Conservation (phyloP, 2,888 invertebrate genomes). For the Elgonia sp. region DNA sequence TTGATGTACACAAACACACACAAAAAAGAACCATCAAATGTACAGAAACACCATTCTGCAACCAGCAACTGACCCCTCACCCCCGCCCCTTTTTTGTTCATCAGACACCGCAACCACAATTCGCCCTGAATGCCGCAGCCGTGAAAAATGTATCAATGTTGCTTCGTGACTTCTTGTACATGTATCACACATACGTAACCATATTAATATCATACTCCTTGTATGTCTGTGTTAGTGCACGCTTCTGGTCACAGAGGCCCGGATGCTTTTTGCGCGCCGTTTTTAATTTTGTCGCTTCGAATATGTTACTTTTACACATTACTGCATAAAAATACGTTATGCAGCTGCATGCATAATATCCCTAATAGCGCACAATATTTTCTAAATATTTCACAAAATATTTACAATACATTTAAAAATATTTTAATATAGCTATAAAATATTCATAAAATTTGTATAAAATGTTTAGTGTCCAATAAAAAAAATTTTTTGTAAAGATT, state of each 20-base stretch:
- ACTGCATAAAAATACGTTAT: slow-evolving; percentile 72
- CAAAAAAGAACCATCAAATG: slow-evolving; percentile 28
- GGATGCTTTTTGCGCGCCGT: slow-evolving; percentile 66
- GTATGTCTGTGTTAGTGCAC: slow-evolving; percentile 71
- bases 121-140: slow-evolving; percentile 54
- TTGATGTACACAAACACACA: slow-evolving; percentile 55
- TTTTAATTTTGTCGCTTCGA: slow-evolving; percentile 72
- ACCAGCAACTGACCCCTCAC: neutral
- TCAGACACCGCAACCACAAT: slow-evolving; percentile 3
- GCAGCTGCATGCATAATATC: slow-evolving; percentile 67
- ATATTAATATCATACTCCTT: slow-evolving; percentile 12
- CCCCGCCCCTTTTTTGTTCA: neutral
- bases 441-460: too few relatives aligned
- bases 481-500: too few relatives aligned
- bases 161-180: slow-evolving; percentile 63
- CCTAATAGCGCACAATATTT: too few relatives aligned
- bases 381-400: too few relatives aligned
- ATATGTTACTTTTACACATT: slow-evolving; percentile 47
- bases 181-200: slow-evolving; percentile 23
- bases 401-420: too few relatives aligned
- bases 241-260: slow-evolving; percentile 45
- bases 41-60: slow-evolving; percentile 56
- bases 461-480: too few relatives aligned
- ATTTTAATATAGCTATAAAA: too few relatives aligned
- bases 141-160: slow-evolving; percentile 58